Base-by-base conservation (phyloP, 2,113 vertebrate genomes). In the Dasyornis broadbenti region DNA sequence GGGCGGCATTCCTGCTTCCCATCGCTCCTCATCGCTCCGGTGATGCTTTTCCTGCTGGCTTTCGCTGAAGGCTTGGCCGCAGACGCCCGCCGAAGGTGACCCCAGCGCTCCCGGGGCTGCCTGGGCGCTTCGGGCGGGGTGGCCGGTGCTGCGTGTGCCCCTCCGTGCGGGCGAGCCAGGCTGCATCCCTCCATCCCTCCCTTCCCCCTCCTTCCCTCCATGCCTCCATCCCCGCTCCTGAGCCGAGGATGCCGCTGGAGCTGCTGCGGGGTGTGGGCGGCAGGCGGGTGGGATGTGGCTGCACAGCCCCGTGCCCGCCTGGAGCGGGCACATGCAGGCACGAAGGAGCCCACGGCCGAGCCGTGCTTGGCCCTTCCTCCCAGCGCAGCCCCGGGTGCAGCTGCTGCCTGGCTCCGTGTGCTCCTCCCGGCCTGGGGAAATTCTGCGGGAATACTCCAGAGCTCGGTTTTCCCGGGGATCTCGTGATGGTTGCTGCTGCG, bases 401-500 rank as follows among this genome's bases (percentile, higher is more conserved):
- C 85, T 64, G 7, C 52, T 13, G 57, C 71, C 71, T 6, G 70
- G 21, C 44, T 26, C 59, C 10, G 2, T 3, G 10, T 6, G 84
- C 68, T 6, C 24, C 57, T 42, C 39, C 79, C 9, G 54, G 13
- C 17, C n/a, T 2, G 35, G 40, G 37, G 16, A 23, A 11, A 13
- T 69, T 2, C 54, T 49, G 54, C 70, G 61, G 40, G 16, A 82
- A 69, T 19, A 13, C 87, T 42, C 59, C 49, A 2, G 28, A 14
- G 61, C 40, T 28, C 6, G 26, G 11, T 18, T 13, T 45, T 6
- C 44, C 13, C 5, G 5, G 30, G 17, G 11, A 10, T 42, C 65
- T 53, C 10, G 59, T 35, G 28, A 12, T 1, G 42, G 33, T 0
- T 15, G 31, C 3, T 0, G 2, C 68, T 11, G 79, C 24, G 2